Base-by-base conservation (phyloP, 64 coral and sea anemone genomes). In the Montipora capricornis region DNA sequence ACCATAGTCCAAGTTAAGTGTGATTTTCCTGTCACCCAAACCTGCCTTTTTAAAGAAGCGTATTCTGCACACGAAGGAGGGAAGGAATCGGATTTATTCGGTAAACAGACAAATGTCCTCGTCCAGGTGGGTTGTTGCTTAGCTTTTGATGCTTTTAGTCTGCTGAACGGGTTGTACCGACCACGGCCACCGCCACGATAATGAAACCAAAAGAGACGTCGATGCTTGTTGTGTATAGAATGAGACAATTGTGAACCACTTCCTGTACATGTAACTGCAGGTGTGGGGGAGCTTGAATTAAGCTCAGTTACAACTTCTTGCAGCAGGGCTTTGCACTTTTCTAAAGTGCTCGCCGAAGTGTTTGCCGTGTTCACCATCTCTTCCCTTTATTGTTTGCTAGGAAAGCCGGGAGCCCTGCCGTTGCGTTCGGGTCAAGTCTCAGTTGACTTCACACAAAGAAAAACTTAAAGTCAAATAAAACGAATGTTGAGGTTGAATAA, bases 11-110 rank as follows among this genome's bases (percentile, higher is more conserved):
- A 84, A 84, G 53, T 84, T 79, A 74, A 80, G 57, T 68, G 75
- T 90, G 62, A 90, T 62, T 60, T 90, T 78, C 57, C 47, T 74
- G 58, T 89, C 75, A 17, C 75, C 88, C 76, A 90, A 90, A 90
- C 75, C 74, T 47, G 74, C 76, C 62, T 90, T 90, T 62, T 90
- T 76, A 90, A 76, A 13, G 47, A 62, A 67, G 77, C n/a, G 78
- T 77, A 78, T 62, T 78, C 57, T 50, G 88, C 60, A 52, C 24
- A 77, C 53, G 53, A 78, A 66, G 88, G 88, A 74, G 88, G 75
- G 11, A 62, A 78, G 48, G 51, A 22, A 62, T 90, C 51, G 20
- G 44, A 62, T 78, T 44, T 76, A 22, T 90, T 61, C 53, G 75
- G 73, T 76, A 90, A 77, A 77, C 75, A 90, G 71, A 89, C 75